Evolutionary conservation across 2,113 vertebrate genomes (phyloP), one percentile per base, ranked within the genome.

Genomic region (Muntiacus reevesi): DNA sequence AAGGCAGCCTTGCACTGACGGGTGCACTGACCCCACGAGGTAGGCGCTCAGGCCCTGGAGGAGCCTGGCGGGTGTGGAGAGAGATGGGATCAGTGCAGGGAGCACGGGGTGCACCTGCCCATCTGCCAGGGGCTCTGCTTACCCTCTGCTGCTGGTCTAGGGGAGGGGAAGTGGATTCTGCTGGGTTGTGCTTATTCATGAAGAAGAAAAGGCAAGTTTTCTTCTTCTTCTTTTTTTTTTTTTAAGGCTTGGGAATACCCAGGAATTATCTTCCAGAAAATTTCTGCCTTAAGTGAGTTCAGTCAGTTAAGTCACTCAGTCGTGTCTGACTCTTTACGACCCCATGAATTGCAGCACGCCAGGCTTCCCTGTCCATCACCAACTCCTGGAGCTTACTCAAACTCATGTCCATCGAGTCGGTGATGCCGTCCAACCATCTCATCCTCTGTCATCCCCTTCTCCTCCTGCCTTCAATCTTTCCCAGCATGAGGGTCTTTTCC

Each of bases 1-100:
- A 57, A 59, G 71, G 45, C 14, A 78, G 16, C 59, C 71, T 71
- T 36, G 64, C 8, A 2, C n/a, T 21, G 64, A 23, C 0, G 2
- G 5, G 16, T 23, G 50, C 2, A 0, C 45, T 54, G 3, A 21
- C 14, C 1, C 27, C 3, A 9, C 2, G 3, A 5, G 21, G 9
- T 30, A 47, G 17, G 19, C 0, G 16, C 40, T 27, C 15, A 4
- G 81, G 81, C 12, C 71, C 11, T 0, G 52, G 57, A 55, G 30
- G 7, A 19, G 28, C 28, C 47, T 2, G 10, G 54, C 0, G 2
- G 13, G 23, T 23, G 57, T 45, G 14, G 16, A 40, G 84, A 52
- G 4, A 27, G 3, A 10, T 8, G n/a, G 25, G 2, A 10, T 47
- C 23, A n/a, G 33, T 0, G 0, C 16, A 71, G n/a, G 17, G n/a